Percentiles rank a stretch among this genome's conserved stretches.
These are phyloP conservation scores for Acronicta psi DNA, from an alignment of 2,888 invertebrate species.

Conservation along the genomic window DNA sequence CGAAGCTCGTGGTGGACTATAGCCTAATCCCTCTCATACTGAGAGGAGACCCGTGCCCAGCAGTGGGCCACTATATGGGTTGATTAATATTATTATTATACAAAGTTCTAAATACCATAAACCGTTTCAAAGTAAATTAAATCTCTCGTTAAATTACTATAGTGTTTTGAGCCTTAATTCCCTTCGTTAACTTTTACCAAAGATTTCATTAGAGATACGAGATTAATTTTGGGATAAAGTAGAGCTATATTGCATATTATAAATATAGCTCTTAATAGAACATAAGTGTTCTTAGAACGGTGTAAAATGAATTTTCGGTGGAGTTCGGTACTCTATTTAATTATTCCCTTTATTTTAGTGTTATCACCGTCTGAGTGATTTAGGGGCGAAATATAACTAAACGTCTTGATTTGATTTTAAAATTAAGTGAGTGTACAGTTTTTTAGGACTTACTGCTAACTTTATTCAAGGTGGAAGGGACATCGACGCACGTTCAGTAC, in stretches of 20 bases:
- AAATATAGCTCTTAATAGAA: conserved; percentile 33
- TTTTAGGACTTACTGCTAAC: too few species aligned
- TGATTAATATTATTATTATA: too few species aligned
- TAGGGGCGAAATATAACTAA: neutral
- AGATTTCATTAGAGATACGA: conserved; percentile 51
- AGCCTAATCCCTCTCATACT: too few species aligned
- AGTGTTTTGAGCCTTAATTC: conserved; percentile 18
- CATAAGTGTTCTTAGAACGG: conserved; percentile 1
- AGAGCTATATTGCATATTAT: conserved; percentile 29
- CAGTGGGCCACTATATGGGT: too few species aligned
- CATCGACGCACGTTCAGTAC: too few species aligned
- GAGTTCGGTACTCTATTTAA: neutral
- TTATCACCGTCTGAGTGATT: neutral
- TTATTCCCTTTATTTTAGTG: neutral
- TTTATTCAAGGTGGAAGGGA: too few species aligned
- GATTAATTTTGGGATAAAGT: conserved; percentile 45
- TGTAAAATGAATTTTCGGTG: conserved; percentile 7
- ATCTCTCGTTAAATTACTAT: conserved; percentile 33
- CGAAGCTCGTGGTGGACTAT: too few species aligned
- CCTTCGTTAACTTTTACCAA: conserved; percentile 40
- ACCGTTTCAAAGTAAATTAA: conserved; percentile 12
- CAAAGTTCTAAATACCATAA: conserved; percentile 13
- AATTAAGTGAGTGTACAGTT: too few species aligned
- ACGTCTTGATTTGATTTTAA: neutral
- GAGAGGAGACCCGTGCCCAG: too few species aligned